Percentiles rank a stretch among this genome's conserved stretches.
phyloP scores from a whole-genome alignment of 1,140 invertebrate genomes.

The Thalassaphorura encarpata region DNA sequence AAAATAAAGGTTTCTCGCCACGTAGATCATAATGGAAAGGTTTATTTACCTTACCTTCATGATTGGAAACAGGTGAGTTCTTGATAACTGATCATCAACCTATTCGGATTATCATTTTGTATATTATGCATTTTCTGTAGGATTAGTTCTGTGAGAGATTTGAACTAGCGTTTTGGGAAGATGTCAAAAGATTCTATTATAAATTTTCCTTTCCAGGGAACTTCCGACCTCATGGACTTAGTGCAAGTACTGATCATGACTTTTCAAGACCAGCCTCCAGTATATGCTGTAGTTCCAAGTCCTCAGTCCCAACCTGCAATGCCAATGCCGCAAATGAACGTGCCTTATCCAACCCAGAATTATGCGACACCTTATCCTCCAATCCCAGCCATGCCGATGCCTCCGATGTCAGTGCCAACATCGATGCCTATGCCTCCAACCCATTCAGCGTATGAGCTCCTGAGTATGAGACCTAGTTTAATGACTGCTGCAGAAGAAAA shows the following conservation, averaged over 20 bases:
- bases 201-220: slow-evolving; percentile 44
- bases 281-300: slow-evolving; percentile 56
- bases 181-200: slow-evolving; percentile 3
- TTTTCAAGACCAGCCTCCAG: slow-evolving; percentile 92
- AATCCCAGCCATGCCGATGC: slow-evolving; percentile 40
- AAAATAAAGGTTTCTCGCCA: slow-evolving; percentile 85
- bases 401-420: slow-evolving; percentile 48
- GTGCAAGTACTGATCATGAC: slow-evolving; percentile 85
- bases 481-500: slow-evolving; percentile 93
- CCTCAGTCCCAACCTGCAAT: slow-evolving; percentile 22
- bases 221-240: slow-evolving; percentile 71
- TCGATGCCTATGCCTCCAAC: slow-evolving; percentile 22
- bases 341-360: slow-evolving; percentile 51
- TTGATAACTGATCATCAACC: background rate
- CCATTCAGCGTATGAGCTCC: slow-evolving; percentile 5
- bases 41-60: slow-evolving; percentile 93
- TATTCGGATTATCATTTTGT: too few relatives aligned
- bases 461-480: slow-evolving; percentile 71
- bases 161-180: too few relatives aligned
- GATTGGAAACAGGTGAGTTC: slow-evolving; percentile 77
- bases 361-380: slow-evolving; percentile 30
- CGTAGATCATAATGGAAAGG: slow-evolving; percentile 90
- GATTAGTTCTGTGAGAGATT: too few relatives aligned
- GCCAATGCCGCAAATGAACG: slow-evolving; percentile 31
- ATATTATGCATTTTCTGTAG: too few relatives aligned